Evolutionary conservation across 1,140 invertebrate genomes (phyloP), one percentile per base, ranked within the genome.

Genomic region (Ladona fulva): DNA sequence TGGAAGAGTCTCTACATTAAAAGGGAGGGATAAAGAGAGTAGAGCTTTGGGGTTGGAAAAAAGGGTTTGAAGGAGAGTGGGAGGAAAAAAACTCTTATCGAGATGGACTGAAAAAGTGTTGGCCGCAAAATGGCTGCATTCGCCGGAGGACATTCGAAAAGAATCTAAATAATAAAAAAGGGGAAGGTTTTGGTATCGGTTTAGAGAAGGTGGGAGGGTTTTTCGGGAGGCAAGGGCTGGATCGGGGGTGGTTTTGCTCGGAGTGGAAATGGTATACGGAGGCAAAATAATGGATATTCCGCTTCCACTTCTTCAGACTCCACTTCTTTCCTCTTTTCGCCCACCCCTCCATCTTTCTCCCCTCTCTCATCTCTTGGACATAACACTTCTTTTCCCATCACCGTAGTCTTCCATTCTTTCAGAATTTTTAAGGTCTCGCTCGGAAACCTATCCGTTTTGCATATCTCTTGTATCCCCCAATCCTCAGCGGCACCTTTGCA

Each of bases 121-220:
- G 52, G 14, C 52, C 52, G 52, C 52, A 66, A 66, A 66, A 66
- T 66, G 52, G 52, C 52, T 16, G 52, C 14, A 12, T 66, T 66
- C 12, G 52, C 52, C n/a, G 14, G 16, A 22, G 52, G 52, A 22
- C 52, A 66, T 66, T 66, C 52, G 52, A 12, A 12, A 66, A 66
- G 52, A 66, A 66, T 66, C 52, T 66, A 66, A 66, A 66, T 66
- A 66, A 66, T 66, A 66, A 66, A 19, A 66, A 66, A 66, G n/a
- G 29, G 29, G 52, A 66, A 66, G 52, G 52, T 66, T 66, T 66
- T 22, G 52, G 52, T 66, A 66, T 66, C 52, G 52, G 52, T 66
- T 37, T 37, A 22, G 52, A 19, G 52, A 22, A 66, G n/a, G 52
- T 19, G 52, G n/a, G 52, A 19, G 52, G 52, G 19, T 10, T 52